These are phyloP conservation scores for Adelges cooleyi DNA, from an alignment of 1,140 invertebrate species.

Conservation along the genomic window DNA sequence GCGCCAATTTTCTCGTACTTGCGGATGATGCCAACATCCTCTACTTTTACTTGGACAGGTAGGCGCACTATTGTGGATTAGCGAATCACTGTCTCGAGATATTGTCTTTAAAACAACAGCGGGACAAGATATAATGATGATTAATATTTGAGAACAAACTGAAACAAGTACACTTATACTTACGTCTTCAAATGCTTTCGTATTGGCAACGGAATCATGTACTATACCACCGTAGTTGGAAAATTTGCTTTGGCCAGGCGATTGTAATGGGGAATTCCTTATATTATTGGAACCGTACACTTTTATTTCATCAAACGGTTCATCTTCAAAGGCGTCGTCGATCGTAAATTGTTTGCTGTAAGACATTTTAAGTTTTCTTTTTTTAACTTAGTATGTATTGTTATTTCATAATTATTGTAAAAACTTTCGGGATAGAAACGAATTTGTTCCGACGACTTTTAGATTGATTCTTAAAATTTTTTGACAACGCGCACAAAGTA, in stretches of 20 bases:
- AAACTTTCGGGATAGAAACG: no score
- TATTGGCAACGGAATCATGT: slow-evolving; percentile 31
- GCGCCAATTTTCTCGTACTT: slow-evolving; percentile 73
- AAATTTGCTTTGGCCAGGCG: slow-evolving; percentile 34
- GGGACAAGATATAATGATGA: slow-evolving; percentile 2
- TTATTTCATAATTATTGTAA: no score
- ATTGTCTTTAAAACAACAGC: slow-evolving; percentile 56
- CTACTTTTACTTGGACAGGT: slow-evolving; percentile 36
- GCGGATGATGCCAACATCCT: slow-evolving; percentile 69
- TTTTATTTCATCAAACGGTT: slow-evolving; percentile 53
- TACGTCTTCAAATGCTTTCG: slow-evolving; percentile 35
- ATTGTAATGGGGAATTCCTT: slow-evolving; percentile 42
- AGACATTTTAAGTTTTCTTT: slow-evolving; percentile 35
- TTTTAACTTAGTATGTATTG: no score
- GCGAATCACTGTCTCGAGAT: slow-evolving; percentile 64
- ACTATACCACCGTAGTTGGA: slow-evolving; percentile 30
- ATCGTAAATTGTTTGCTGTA: slow-evolving; percentile 58
- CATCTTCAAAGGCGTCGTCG: slow-evolving; percentile 70
- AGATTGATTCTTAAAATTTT: no score
- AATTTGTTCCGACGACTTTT: no score
- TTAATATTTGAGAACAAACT: not conserved
- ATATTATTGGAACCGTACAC: slow-evolving; percentile 62
- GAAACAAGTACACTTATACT: no score
- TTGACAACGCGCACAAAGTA: no score
- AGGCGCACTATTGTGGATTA: slow-evolving; percentile 52